Percentiles rank a stretch among this genome's conserved stretches.
Evolutionary conservation across 2,888 invertebrate genomes (phyloP).

Genomic region (Salpingus planirostris): DNA sequence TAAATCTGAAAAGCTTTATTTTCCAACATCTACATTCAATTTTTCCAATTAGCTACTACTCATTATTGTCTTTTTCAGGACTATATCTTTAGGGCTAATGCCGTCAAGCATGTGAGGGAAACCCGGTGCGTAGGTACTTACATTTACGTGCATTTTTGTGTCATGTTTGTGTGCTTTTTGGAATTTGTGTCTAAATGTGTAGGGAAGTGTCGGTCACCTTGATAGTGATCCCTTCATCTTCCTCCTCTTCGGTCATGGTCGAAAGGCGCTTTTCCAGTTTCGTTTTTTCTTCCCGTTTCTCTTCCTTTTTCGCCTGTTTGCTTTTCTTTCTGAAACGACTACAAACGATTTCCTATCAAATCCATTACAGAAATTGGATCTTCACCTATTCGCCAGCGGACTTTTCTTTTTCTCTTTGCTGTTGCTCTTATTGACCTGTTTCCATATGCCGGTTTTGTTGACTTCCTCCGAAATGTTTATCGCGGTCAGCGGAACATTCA

Average conservation of each 20-base stretch:
- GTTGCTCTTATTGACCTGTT: slow-evolving; percentile 71
- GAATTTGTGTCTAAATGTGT: slow-evolving; percentile 25
- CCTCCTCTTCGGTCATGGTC: slow-evolving; percentile 81
- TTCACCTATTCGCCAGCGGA: slow-evolving; percentile 27
- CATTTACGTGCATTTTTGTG: slow-evolving; percentile 8
- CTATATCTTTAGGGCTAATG: no score
- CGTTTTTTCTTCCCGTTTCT: slow-evolving; percentile 45
- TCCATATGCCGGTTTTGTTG: slow-evolving; percentile 89
- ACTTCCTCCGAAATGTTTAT: slow-evolving; percentile 92
- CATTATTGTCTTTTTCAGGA: no score
- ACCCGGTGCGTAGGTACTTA: slow-evolving; percentile 11
- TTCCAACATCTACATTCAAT: no score
- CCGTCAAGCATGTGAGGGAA: not conserved
- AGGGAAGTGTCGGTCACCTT: slow-evolving; percentile 46
- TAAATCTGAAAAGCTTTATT: no score
- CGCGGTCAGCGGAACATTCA: slow-evolving; percentile 77
- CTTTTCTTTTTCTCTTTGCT: slow-evolving; percentile 39
- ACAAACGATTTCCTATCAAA: slow-evolving; percentile 4
- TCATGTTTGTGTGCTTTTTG: slow-evolving; percentile 6
- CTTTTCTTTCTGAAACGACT: slow-evolving; percentile 52
- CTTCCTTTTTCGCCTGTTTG: slow-evolving; percentile 61
- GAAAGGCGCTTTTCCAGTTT: slow-evolving; percentile 58
- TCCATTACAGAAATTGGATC: slow-evolving; percentile 4
- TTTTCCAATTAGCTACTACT: no score
- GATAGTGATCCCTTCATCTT: slow-evolving; percentile 53